These are phyloP conservation scores for Nipponacmea schrenckii DNA, from an alignment of 2,888 invertebrate genomes.

Conservation along the genomic window DNA sequence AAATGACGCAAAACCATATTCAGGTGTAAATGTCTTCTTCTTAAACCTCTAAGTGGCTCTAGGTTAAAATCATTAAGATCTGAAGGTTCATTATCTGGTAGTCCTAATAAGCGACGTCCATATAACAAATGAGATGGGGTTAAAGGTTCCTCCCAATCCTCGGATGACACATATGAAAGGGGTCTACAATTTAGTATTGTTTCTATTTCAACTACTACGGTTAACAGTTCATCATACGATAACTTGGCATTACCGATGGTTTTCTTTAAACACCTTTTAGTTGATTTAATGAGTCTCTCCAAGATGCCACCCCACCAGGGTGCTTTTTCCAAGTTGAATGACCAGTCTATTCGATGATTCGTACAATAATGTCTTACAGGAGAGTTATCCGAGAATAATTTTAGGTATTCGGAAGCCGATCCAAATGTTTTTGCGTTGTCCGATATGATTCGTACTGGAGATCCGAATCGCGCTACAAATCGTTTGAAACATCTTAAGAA, in stretches of 20 bases:
- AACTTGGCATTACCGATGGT: conserved; percentile 2
- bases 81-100: neutral
- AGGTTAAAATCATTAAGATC: too few relatives aligned
- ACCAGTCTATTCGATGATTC: neutral
- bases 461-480: neutral
- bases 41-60: too few relatives aligned
- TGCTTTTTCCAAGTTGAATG: neutral
- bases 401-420: neutral
- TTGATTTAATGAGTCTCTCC: neutral
- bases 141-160: conserved; percentile 4
- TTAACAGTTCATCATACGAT: conserved; percentile 11
- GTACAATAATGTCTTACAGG: neutral
- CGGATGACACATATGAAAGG: neutral
- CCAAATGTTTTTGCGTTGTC: neutral
- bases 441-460: neutral
- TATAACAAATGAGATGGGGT: conserved; percentile 10
- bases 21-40: neutral
- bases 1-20: neutral
- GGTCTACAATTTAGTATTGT: too few relatives aligned
- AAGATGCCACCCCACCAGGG: neutral
- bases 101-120: neutral
- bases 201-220: conserved; percentile 10
- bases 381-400: neutral
- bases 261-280: too few relatives aligned
- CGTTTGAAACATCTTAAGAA: neutral